Percentiles rank a stretch among this genome's conserved stretches.
phyloP scores from a whole-genome alignment of 2,113 vertebrate genomes.

The Hypocryptadius cinnamomeus region DNA sequence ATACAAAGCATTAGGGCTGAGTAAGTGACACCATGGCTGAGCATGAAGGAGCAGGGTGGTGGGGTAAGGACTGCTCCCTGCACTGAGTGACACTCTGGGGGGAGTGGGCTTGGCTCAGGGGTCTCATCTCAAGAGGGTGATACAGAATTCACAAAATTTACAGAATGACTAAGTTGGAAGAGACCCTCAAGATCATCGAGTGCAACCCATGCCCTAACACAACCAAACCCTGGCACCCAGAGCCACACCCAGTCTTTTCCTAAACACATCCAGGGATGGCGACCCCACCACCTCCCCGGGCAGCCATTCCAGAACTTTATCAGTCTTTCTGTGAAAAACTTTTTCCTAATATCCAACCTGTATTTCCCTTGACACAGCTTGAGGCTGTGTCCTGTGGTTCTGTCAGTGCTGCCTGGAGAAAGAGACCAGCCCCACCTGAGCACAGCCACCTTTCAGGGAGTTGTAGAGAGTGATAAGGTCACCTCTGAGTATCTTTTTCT shows the following conservation, averaged over 20 bases:
- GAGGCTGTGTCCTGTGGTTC: background rate
- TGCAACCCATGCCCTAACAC: background rate
- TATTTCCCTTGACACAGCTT: background rate
- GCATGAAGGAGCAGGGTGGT: background rate
- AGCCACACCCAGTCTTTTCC: background rate
- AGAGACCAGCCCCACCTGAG: background rate
- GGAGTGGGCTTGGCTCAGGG: background rate
- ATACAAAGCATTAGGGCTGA: fast-evolving
- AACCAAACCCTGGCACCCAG: background rate
- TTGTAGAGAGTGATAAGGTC: background rate
- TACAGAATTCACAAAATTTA: background rate
- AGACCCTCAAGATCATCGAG: background rate
- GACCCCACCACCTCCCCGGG: background rate
- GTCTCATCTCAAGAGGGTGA: background rate
- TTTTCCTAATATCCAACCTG: background rate
- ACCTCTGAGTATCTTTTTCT: background rate
- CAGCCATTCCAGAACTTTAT: background rate
- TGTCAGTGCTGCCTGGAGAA: background rate
- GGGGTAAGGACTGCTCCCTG: background rate
- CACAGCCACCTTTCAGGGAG: background rate
- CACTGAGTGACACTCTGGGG: fast-evolving
- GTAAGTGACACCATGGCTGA: background rate
- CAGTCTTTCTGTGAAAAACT: background rate
- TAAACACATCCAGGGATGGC: background rate
- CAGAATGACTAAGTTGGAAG: background rate